Percentiles rank a stretch among this genome's conserved stretches.
phyloP scores from a whole-genome alignment of 1,140 invertebrate species.

The Onthophagus taurus region DNA sequence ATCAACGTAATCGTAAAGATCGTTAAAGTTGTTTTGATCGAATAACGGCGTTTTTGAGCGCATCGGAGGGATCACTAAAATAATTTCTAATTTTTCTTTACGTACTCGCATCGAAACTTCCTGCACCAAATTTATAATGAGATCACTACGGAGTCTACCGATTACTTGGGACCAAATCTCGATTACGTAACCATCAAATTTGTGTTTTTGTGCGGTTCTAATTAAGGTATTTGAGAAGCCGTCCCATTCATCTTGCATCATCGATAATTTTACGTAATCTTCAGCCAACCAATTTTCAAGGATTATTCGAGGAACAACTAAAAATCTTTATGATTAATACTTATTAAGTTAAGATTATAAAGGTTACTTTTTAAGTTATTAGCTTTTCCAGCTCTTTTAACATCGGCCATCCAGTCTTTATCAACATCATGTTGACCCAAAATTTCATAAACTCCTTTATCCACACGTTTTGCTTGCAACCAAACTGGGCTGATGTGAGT shows the following conservation, averaged over 20 bases:
- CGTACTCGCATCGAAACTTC: conserved; percentile 49
- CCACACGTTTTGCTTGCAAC: conserved; percentile 68
- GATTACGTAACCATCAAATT: conserved; percentile 79
- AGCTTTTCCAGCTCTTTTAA: conserved; percentile 44
- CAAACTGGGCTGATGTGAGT: conserved; percentile 89
- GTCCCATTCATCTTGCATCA: conserved; percentile 45
- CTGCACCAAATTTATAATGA: conserved; percentile 52
- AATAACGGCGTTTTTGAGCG: conserved; percentile 62
- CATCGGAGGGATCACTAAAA: conserved; percentile 79
- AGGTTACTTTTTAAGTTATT: conserved; percentile 39
- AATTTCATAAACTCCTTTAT: conserved; percentile 50
- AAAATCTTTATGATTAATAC: not conserved
- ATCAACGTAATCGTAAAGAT: conserved; percentile 64
- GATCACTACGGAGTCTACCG: conserved; percentile 51
- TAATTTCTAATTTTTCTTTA: conserved; percentile 50
- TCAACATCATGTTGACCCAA: conserved; percentile 71
- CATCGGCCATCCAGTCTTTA: conserved; percentile 69
- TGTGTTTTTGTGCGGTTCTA: conserved; percentile 50
- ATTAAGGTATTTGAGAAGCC: conserved; percentile 50
- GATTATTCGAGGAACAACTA: conserved; percentile 73
- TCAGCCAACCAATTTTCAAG: conserved; percentile 75
- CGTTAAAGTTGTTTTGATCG: conserved; percentile 64
- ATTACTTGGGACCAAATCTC: conserved; percentile 83
- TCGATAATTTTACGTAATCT: conserved; percentile 56
- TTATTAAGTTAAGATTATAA: conserved; percentile 1